Percentiles rank a stretch among this genome's conserved stretches.
Conservation (phyloP, 2,888 invertebrate species). For the Heteromurus nitidus region DNA sequence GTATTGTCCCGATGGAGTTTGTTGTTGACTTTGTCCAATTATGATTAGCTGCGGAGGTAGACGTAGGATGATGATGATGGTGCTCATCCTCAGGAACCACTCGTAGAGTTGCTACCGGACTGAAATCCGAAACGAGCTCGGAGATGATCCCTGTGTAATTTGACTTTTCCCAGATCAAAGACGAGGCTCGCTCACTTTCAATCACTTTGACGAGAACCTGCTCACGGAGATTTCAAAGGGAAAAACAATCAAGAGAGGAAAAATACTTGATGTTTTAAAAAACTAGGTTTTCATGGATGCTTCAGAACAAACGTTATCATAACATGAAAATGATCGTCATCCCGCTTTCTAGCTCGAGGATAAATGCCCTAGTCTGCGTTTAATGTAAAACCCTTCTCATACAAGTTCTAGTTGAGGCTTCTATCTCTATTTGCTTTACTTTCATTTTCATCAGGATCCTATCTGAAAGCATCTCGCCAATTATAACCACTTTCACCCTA, state of each 20-base stretch:
- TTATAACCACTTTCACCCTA: no score
- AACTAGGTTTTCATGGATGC: not conserved
- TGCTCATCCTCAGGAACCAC: constrained; percentile 12
- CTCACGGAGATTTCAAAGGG: not conserved
- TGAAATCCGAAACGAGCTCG: constrained; percentile 67
- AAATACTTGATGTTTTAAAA: not conserved
- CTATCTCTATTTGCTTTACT: no score
- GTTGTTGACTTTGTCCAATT: constrained; percentile 38
- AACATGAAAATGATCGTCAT: not conserved
- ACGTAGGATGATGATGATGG: not conserved
- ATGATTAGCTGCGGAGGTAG: constrained; percentile 17
- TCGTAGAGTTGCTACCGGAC: constrained; percentile 66
- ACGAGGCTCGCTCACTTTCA: constrained; percentile 70
- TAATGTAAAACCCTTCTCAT: no score
- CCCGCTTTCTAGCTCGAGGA: not conserved
- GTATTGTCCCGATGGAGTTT: constrained; percentile 60
- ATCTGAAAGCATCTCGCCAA: no score
- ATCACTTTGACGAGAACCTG: constrained; percentile 73
- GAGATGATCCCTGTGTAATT: constrained; percentile 72
- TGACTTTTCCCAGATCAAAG: constrained; percentile 72
- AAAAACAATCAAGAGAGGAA: not conserved
- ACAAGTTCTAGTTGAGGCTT: no score
- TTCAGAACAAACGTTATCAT: not conserved
- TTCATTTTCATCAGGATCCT: no score
- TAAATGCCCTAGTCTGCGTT: no score